These are phyloP conservation scores for Alethe castanea DNA, from an alignment of 2,113 vertebrate genomes.

Conservation along the genomic window DNA sequence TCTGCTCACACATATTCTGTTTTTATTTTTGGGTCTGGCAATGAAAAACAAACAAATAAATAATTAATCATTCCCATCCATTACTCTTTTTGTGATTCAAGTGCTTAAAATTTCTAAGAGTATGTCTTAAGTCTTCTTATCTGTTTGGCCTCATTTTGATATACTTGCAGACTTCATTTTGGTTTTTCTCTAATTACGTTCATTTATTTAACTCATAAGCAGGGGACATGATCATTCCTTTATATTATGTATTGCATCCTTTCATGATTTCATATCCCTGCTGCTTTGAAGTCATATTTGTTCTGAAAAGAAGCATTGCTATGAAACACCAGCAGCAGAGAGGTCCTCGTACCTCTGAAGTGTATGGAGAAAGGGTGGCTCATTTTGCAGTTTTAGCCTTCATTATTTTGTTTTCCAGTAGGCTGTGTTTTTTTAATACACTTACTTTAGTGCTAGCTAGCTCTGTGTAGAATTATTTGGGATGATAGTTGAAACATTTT, in stretches of 20 bases:
- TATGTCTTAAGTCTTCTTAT: slow-evolving; percentile 80
- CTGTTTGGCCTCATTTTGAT: slow-evolving; percentile 85
- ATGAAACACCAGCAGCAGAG: slow-evolving; percentile 45
- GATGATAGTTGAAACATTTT: neutral
- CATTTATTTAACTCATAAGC: slow-evolving; percentile 80
- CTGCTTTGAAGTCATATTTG: slow-evolving; percentile 70
- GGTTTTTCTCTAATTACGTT: slow-evolving; percentile 85
- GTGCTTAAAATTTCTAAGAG: slow-evolving; percentile 79
- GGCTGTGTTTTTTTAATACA: slow-evolving; percentile 6
- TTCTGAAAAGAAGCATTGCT: slow-evolving; percentile 63
- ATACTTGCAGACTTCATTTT: slow-evolving; percentile 87
- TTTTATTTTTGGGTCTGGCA: slow-evolving; percentile 85
- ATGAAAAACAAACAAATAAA: slow-evolving; percentile 73
- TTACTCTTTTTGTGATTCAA: slow-evolving; percentile 81
- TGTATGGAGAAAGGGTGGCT: slow-evolving; percentile 62
- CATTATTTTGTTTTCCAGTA: slow-evolving; percentile 63
- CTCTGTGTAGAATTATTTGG: neutral
- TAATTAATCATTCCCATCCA: slow-evolving; percentile 78
- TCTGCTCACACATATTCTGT: slow-evolving; percentile 70
- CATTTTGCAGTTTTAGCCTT: slow-evolving; percentile 60
- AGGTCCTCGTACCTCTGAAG: neutral
- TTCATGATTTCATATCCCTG: slow-evolving; percentile 72
- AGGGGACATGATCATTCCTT: slow-evolving; percentile 76
- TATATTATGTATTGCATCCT: slow-evolving; percentile 72
- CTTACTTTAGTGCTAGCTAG: slow-evolving; percentile 28